These are phyloP conservation scores for Botrylloides violaceus DNA, from an alignment of 23 tunicate genomes.

Conservation along the genomic window DNA sequence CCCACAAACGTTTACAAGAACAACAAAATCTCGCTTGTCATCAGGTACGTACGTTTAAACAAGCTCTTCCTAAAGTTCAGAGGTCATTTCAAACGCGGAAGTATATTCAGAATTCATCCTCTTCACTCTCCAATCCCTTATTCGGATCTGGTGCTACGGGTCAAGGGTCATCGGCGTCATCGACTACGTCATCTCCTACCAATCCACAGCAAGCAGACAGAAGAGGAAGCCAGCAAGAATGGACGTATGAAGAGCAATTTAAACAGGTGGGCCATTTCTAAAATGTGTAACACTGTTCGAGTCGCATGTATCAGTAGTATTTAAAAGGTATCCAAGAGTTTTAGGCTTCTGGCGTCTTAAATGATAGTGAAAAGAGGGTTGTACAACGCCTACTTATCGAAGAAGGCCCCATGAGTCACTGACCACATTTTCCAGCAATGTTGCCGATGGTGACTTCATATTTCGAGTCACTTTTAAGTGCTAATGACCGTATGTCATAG, in stretches of 20 bases:
- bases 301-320: too few species aligned
- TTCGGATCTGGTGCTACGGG: slow-evolving; percentile 5
- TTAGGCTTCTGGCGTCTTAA: too few species aligned
- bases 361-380: too few species aligned
- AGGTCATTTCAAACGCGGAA: too few species aligned
- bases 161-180: slow-evolving; percentile 29
- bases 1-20: slow-evolving; percentile 68
- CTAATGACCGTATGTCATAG: too few species aligned
- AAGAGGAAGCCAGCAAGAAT: slow-evolving; percentile 83
- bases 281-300: background rate
- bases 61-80: too few species aligned
- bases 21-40: slow-evolving; percentile 35
- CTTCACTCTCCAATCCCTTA: background rate
- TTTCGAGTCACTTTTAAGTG: too few species aligned
- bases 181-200: slow-evolving; percentile 42
- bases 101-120: background rate
- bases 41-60: slow-evolving; percentile 13
- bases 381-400: too few species aligned
- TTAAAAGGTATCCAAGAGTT: too few species aligned
- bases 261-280: slow-evolving; percentile 64
- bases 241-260: slow-evolving; percentile 99
- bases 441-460: too few species aligned
- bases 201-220: slow-evolving; percentile 35
- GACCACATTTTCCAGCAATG: too few species aligned
- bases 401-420: too few species aligned